Evolutionary conservation across 2,113 vertebrate species (phyloP).

Genomic region (Pelecanus crispus): DNA sequence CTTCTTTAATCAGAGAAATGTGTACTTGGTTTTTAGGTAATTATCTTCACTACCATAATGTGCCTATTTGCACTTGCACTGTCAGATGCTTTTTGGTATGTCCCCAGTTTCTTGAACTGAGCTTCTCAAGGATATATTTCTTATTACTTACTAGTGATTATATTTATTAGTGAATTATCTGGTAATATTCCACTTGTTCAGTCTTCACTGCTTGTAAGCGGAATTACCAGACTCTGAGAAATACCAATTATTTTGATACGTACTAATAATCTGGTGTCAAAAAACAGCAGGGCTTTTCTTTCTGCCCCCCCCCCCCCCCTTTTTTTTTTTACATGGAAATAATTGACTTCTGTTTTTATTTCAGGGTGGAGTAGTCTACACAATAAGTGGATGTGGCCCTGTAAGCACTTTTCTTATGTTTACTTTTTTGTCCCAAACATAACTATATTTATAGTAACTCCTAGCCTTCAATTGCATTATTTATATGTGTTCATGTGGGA

Average conservation of each 20-base stretch:
- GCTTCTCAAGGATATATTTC: neutral
- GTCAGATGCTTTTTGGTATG: neutral
- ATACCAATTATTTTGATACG: neutral
- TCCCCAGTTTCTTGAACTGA: neutral
- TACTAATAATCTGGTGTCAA: too few relatives aligned
- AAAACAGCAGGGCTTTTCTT: neutral
- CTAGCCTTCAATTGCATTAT: neutral
- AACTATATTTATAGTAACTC: neutral
- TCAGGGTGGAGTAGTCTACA: constrained; percentile 41
- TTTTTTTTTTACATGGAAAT: neutral
- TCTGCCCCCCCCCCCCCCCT: rapidly evolving
- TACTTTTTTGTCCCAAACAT: neutral
- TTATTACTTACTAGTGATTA: neutral
- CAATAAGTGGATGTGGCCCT: constrained; percentile 48
- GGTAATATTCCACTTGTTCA: neutral
- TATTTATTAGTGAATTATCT: neutral
- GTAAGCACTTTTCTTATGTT: constrained; percentile 22
- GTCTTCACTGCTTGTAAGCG: neutral
- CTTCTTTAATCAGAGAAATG: neutral
- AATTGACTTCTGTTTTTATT: constrained; percentile 14
- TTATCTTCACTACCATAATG: neutral
- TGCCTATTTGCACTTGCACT: neutral
- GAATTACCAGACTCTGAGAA: neutral
- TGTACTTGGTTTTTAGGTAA: neutral
- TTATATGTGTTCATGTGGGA: neutral